Conservation (phyloP, 1,140 invertebrate species). For the Drosophila murphyi region DNA sequence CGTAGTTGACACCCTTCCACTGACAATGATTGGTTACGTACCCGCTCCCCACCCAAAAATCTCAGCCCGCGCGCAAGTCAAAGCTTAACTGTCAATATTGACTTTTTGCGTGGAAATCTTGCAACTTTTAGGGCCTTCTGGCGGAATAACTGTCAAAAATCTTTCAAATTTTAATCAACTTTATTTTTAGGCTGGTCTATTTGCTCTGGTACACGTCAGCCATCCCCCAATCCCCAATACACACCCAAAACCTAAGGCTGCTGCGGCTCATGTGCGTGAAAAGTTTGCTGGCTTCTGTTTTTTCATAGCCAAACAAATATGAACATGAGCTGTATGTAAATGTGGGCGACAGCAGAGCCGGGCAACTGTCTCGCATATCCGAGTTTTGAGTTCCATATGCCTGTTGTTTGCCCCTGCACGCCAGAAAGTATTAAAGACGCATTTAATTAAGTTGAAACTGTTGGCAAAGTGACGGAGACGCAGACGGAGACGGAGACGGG, state of each 20-base stretch:
- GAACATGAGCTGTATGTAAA: conserved; percentile 69
- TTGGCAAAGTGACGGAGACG: conserved; percentile 53
- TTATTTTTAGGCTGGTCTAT: conserved; percentile 67
- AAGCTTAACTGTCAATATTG: conserved; percentile 73
- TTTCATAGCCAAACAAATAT: conserved; percentile 72
- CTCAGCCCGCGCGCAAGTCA: not conserved
- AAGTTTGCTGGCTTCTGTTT: conserved; percentile 65
- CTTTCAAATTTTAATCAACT: conserved; percentile 83
- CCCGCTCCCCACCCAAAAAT: not conserved
- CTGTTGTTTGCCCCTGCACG: conserved; percentile 60
- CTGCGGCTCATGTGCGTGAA: conserved; percentile 29
- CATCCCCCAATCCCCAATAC: not conserved
- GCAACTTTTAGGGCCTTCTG: conserved; percentile 62
- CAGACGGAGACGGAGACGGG: no score
- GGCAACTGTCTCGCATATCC: conserved; percentile 11
- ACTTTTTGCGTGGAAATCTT: conserved; percentile 66
- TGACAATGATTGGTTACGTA: no score
- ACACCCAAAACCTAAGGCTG: not conserved
- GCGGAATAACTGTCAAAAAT: conserved; percentile 82
- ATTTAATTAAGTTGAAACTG: conserved; percentile 82
- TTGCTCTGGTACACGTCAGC: conserved; percentile 42
- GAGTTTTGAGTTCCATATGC: not conserved
- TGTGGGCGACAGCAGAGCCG: conserved; percentile 45
- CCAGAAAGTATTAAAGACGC: conserved; percentile 79
- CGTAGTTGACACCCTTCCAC: no score